Percentiles rank a stretch among this genome's conserved stretches.
These are phyloP conservation scores for Drosophila nr. perissopoda DNA, from an alignment of 2,888 invertebrate genomes.

Conservation along the genomic window DNA sequence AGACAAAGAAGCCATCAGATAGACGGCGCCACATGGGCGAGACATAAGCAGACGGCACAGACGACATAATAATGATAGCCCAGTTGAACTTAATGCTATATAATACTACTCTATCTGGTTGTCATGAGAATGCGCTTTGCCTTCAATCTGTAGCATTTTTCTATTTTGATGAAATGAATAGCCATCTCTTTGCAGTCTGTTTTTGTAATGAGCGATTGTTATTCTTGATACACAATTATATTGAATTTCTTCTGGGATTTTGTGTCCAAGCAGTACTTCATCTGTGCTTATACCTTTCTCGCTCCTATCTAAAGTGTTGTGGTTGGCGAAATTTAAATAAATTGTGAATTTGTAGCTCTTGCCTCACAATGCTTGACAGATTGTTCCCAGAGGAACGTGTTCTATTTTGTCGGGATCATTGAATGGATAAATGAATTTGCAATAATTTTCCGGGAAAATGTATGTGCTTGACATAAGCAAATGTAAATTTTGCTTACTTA, in stretches of 20 bases:
- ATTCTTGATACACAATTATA: slow-evolving; percentile 12
- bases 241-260: neutral
- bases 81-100: slow-evolving; percentile 33
- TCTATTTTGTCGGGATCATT: neutral
- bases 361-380: neutral
- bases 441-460: neutral
- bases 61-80: slow-evolving; percentile 42
- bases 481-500: neutral
- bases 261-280: neutral
- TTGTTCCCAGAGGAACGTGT: slow-evolving; percentile 1
- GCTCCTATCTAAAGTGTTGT: neutral
- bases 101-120: neutral
- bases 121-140: slow-evolving; percentile 30
- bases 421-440: neutral
- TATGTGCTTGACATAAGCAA: neutral
- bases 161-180: neutral
- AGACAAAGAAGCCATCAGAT: slow-evolving; percentile 52
- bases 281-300: neutral
- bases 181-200: slow-evolving; percentile 1
- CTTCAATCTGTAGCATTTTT: slow-evolving; percentile 1
- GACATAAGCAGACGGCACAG: slow-evolving; percentile 52
- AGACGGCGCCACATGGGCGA: slow-evolving; percentile 74
- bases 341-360: neutral
- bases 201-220: slow-evolving; percentile 11
- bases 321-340: neutral